These are phyloP conservation scores for Orthosia gothica DNA, from an alignment of 2,888 invertebrate genomes.

Conservation along the genomic window DNA sequence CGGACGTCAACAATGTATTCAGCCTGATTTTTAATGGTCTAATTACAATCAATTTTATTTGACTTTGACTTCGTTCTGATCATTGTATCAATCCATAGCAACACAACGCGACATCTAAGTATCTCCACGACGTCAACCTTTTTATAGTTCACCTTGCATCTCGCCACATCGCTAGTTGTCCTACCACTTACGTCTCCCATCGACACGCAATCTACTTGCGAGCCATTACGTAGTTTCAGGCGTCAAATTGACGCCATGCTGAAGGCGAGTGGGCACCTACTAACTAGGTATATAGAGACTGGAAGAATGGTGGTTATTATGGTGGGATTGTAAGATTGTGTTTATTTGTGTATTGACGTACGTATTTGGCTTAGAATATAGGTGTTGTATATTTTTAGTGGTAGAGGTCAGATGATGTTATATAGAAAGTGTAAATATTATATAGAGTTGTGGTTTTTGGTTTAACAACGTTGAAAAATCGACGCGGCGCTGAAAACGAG, in stretches of 20 bases:
- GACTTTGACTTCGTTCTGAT: too few species aligned
- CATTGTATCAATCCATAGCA: background rate
- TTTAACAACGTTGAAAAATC: too few species aligned
- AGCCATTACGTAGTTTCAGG: conserved; percentile 45
- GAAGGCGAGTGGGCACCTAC: conserved; percentile 17
- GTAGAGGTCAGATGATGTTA: background rate
- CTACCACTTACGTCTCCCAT: conserved; percentile 47
- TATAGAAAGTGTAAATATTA: background rate
- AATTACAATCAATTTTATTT: too few species aligned
- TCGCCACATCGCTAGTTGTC: conserved; percentile 17
- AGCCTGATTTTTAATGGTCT: too few species aligned
- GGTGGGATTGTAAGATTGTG: background rate
- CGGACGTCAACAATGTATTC: too few species aligned
- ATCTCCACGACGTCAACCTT: too few species aligned
- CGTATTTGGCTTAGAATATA: background rate
- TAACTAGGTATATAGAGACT: conserved; percentile 3
- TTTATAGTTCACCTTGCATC: conserved; percentile 34
- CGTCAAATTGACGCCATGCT: conserved; percentile 59
- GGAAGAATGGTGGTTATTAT: conserved; percentile 10
- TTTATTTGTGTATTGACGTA: conserved; percentile 16
- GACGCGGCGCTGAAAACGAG: too few species aligned
- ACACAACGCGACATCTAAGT: background rate
- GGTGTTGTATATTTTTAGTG: background rate
- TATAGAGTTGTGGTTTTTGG: background rate
- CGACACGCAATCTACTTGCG: conserved; percentile 54